Conservation (phyloP, 1,140 invertebrate species). For the Tyrophagus putrescentiae region DNA sequence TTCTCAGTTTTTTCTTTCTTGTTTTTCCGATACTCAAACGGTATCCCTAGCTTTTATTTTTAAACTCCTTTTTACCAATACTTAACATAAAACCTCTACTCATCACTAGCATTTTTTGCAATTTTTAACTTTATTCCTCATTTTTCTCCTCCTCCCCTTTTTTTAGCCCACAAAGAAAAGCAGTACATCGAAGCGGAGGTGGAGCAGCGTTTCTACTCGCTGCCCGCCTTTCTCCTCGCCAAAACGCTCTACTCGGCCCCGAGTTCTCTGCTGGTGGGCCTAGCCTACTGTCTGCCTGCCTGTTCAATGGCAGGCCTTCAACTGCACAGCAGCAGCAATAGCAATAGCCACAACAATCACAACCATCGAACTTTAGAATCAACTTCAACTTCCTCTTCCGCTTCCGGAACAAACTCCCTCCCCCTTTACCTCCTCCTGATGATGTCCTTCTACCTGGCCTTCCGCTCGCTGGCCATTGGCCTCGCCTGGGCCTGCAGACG, state of each 20-base stretch:
- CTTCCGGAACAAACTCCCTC: conserved; percentile 38
- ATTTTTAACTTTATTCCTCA: neutral
- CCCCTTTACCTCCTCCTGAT: conserved; percentile 61
- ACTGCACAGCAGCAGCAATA: neutral
- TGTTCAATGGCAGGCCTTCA: conserved; percentile 72
- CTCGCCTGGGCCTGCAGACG: conserved; percentile 45
- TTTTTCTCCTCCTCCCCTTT: neutral
- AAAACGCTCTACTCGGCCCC: conserved; percentile 47
- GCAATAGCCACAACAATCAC: too few relatives aligned
- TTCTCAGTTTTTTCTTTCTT: neutral
- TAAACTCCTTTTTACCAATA: neutral
- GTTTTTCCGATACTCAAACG: neutral
- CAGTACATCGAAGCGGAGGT: conserved; percentile 59
- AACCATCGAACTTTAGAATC: too few relatives aligned
- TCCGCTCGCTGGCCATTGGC: conserved; percentile 53
- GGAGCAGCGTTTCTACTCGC: conserved; percentile 56
- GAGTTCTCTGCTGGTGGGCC: conserved; percentile 49
- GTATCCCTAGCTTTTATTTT: too few relatives aligned
- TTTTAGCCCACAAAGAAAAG: conserved; percentile 45
- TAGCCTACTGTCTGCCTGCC: conserved; percentile 65
- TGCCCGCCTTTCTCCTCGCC: conserved; percentile 56
- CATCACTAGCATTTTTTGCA: neutral
- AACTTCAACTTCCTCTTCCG: too few relatives aligned
- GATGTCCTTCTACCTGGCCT: conserved; percentile 54
- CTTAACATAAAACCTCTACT: neutral